Evolutionary conservation across 2,797 vertebrate genomes (phyloP), one percentile per base, ranked within the genome.

Genomic region (Anisognathus igniventris): DNA sequence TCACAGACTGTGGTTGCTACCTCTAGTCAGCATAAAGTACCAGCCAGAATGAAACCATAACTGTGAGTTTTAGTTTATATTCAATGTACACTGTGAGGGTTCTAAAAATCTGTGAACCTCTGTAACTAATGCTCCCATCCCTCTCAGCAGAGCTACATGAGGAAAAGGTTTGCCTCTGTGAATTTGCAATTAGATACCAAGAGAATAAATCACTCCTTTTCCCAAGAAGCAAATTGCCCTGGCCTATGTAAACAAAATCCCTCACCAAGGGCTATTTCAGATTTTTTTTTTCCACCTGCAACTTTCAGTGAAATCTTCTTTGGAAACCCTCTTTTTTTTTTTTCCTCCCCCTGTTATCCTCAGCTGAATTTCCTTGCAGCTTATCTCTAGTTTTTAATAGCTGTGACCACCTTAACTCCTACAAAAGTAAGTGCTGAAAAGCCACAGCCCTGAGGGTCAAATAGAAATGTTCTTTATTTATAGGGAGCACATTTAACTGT

Each of bases 401-500:
- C 83, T 87, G 66, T 87, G 88, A 75, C 90, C 87, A 92, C 92
- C 88, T 86, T 83, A 92, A 92, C 78, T 82, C 94, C 78, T 57
- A 61, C 80, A 94, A 70, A 94, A 90, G 92, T 86, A 87, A 86
- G 60, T 39, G 24, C 92, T 79, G 70, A 88, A 94, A 94, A 96
- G 81, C 90, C 76, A 74, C 64, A 84, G 91, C 87, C 90, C 88
- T 78, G 57, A 74, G 67, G 90, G 81, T 94, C 96, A 92, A 89
- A 96, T 35, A 79, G 91, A 92, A 94, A 93, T 42, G 78, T 40
- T 92, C 50, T 70, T 61, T 67, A 92, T 93, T 95, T 92, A 94
- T 95, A 70, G 81, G 88, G 88, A 94, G 94, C 91, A 93, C 90
- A 93, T 97, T 95, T 94, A 96, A 95, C 86, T 88, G 84, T 74